Evolutionary conservation across 2,888 invertebrate species (phyloP).

Genomic region (Tetropium fuscum): DNA sequence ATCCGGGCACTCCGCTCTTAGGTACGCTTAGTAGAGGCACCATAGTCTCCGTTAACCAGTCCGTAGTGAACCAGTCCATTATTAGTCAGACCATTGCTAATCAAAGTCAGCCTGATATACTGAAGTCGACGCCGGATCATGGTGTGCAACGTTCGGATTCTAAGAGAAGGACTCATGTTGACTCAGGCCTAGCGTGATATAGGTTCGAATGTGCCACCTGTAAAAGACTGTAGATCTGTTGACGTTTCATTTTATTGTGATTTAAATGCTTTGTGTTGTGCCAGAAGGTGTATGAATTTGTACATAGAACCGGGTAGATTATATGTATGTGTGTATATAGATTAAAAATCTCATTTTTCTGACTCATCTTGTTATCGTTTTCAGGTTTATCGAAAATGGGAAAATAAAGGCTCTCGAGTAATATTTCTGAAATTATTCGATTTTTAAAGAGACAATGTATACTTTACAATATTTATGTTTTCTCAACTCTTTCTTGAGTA

Average conservation of each 20-base stretch:
- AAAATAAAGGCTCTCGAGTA: neutral
- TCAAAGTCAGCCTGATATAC: constrained; percentile 79
- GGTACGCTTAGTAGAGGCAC: constrained; percentile 76
- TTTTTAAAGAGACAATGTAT: too few species aligned
- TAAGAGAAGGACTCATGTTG: constrained; percentile 66
- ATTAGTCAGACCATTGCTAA: constrained; percentile 61
- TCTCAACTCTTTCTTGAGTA: too few species aligned
- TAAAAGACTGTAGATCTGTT: constrained; percentile 24
- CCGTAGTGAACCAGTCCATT: constrained; percentile 62
- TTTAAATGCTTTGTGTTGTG: constrained; percentile 38
- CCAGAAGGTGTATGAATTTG: constrained; percentile 37
- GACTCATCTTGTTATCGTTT: constrained; percentile 4
- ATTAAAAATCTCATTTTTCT: constrained; percentile 6
- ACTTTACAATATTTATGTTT: too few species aligned
- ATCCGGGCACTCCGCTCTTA: constrained; percentile 84
- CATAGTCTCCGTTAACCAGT: constrained; percentile 65
- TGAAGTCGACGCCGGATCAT: constrained; percentile 90
- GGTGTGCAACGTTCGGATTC: constrained; percentile 67
- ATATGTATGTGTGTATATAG: constrained; percentile 37
- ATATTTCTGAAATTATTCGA: neutral
- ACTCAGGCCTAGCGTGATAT: constrained; percentile 67
- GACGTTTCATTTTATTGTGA: constrained; percentile 34
- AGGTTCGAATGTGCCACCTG: constrained; percentile 21
- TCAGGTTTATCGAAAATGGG: neutral
- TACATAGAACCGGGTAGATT: constrained; percentile 37